Conservation (phyloP, 1,140 invertebrate species). For the Aplysia californica region DNA sequence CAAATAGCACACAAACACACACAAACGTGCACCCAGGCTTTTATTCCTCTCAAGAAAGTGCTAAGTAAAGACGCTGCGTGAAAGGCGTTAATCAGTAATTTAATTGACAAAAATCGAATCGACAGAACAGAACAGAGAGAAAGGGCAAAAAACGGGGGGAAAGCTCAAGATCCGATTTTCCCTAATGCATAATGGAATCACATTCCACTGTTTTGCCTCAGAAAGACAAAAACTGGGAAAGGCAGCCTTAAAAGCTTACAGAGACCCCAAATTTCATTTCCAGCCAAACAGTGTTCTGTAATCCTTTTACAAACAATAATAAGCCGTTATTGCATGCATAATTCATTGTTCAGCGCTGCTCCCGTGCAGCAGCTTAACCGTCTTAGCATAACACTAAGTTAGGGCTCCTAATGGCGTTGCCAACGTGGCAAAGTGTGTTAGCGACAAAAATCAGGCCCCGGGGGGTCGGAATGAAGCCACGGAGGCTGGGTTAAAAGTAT, state of each 20-base stretch:
- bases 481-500: slow-evolving; percentile 26
- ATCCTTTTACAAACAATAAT: slow-evolving; percentile 33
- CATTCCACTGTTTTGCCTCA: not conserved
- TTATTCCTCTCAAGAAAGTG: not conserved
- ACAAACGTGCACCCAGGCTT: not conserved
- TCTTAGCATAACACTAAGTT: not conserved
- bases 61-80: slow-evolving; percentile 6
- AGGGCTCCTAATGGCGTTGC: slow-evolving; percentile 13
- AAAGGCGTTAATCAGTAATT: slow-evolving; percentile 15
- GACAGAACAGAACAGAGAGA: not conserved
- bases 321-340: slow-evolving; percentile 32
- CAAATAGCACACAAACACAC: not conserved
- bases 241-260: slow-evolving; percentile 20
- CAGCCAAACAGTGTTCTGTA: slow-evolving; percentile 17
- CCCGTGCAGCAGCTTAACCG: not conserved
- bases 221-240: slow-evolving; percentile 6
- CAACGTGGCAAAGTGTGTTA: slow-evolving; percentile 11
- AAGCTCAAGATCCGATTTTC: slow-evolving; percentile 13
- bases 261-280: slow-evolving; percentile 28
- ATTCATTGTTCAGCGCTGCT: slow-evolving; percentile 11
- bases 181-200: slow-evolving; percentile 23
- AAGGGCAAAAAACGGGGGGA: slow-evolving; percentile 1
- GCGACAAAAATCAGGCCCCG: slow-evolving; percentile 7
- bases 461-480: slow-evolving; percentile 3
- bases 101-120: slow-evolving; percentile 15